Evolutionary conservation across 1,140 invertebrate genomes (phyloP), one percentile per base, ranked within the genome.

Genomic region (Pseudomyrmex concolor): DNA sequence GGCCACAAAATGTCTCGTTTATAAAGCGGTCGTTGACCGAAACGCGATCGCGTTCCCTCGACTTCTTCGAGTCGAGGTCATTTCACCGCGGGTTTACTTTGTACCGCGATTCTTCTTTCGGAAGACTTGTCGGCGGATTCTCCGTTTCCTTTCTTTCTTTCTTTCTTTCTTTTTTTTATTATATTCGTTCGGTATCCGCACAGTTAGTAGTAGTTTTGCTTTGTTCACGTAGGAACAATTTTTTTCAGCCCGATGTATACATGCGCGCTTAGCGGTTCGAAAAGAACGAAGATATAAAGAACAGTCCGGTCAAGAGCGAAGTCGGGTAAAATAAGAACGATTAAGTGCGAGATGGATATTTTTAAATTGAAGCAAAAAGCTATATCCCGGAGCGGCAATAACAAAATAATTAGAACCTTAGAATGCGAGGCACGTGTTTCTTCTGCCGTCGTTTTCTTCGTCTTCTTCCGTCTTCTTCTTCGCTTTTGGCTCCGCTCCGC

Each of bases 21-120:
- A 77, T 48, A 76, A 76, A 76, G 72, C 80, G 76, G 76, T 80
- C 76, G 43, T 80, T 80, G 76, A 80, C 76, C 76, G 76, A 80
- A 71, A 80, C 76, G 66, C 76, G 76, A 80, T 70, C 54, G 76
- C 76, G 43, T 50, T 80, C 54, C 34, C 54, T 68, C 63, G 63
- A 19, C 13, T 57, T 25, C 51, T 10, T n/a, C 34, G 22, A 5
- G 25, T n/a, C 63, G 63, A 64, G 66, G 64, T 78, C 76, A 50
- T 19, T 48, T 25, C 7, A 43, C 19, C 57, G 71, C 50, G 64
- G 55, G 48, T 85, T 67, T 72, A 67, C 63, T 85, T 71, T 72
- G 67, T 50, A 50, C 50, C 62, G 25, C 34, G 54, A 71, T 48
- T 80, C 77, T 78, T 82, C 68, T 73, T 81, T 34, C 34, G 34